Percentiles rank a stretch among this genome's conserved stretches.
Conservation (phyloP, 1,140 invertebrate species). For the Harpegnathos saltator region DNA sequence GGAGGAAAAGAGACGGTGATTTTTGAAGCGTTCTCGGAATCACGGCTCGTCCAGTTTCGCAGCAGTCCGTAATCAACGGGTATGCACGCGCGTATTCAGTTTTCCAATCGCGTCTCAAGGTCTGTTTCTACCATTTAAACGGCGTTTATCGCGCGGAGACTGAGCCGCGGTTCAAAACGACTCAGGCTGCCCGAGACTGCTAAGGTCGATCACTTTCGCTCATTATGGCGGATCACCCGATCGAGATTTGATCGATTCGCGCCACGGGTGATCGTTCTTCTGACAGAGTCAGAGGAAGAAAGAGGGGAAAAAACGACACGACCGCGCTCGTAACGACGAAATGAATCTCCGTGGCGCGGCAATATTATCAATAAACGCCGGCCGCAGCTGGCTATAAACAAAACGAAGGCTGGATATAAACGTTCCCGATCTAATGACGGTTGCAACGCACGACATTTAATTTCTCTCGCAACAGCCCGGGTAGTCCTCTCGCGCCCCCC, state of each 20-base stretch:
- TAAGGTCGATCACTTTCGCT: slow-evolving; percentile 80
- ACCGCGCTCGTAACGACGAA: too few species aligned
- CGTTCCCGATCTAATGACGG: too few species aligned
- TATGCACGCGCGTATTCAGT: slow-evolving; percentile 59
- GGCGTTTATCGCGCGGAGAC: slow-evolving; percentile 35
- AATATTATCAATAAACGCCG: too few species aligned
- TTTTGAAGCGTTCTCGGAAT: slow-evolving; percentile 54
- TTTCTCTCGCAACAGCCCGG: background rate
- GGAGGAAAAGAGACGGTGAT: background rate
- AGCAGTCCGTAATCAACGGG: slow-evolving; percentile 28
- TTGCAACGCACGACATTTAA: background rate
- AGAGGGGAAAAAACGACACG: too few species aligned
- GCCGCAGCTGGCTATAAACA: too few species aligned
- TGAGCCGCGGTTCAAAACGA: slow-evolving; percentile 65
- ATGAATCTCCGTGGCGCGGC: too few species aligned
- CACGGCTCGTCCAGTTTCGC: slow-evolving; percentile 13
- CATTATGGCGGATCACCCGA: slow-evolving; percentile 67
- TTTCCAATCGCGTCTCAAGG: slow-evolving; percentile 73
- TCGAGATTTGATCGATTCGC: slow-evolving; percentile 46
- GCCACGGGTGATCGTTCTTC: background rate
- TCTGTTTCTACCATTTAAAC: slow-evolving; percentile 73
- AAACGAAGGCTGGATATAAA: too few species aligned
- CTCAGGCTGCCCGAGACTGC: slow-evolving; percentile 41
- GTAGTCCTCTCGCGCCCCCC: background rate
- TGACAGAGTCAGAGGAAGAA: background rate